Conservation (phyloP, 2,888 invertebrate genomes). For the Biston betularia region DNA sequence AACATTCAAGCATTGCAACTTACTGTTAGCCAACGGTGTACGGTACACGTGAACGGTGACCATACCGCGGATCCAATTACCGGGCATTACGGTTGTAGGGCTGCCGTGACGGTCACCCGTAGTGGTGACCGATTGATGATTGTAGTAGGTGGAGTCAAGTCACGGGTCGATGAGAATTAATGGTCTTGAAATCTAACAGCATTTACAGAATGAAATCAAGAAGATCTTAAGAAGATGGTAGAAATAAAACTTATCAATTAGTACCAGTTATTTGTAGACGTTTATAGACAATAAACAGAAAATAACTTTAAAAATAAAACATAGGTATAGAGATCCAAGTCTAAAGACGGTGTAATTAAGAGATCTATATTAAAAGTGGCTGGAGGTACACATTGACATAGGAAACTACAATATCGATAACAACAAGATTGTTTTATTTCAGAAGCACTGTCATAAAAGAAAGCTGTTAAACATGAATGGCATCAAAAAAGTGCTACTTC, state of each 20-base stretch:
- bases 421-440: not conserved
- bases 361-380: not conserved
- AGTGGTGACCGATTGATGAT: conserved; percentile 12
- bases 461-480: not conserved
- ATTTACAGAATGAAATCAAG: not conserved
- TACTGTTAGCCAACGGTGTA: conserved; percentile 31
- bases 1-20: conserved; percentile 15
- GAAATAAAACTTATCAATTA: not conserved
- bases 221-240: not conserved
- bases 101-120: conserved; percentile 25
- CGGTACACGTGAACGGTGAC: conserved; percentile 27
- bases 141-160: not conserved
- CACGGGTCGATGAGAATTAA: conserved; percentile 1
- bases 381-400: not conserved
- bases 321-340: not conserved
- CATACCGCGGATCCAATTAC: conserved; percentile 30
- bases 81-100: conserved; percentile 32
- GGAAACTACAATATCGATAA: not conserved
- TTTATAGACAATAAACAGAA: too few relatives aligned
- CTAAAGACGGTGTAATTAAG: not conserved
- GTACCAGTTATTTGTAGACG: too few relatives aligned
- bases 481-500: conserved; percentile 14
- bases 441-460: not conserved
- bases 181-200: not conserved
- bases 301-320: not conserved